These are phyloP conservation scores for Capitulum mitella DNA, from an alignment of 2,888 invertebrate species.

Conservation along the genomic window DNA sequence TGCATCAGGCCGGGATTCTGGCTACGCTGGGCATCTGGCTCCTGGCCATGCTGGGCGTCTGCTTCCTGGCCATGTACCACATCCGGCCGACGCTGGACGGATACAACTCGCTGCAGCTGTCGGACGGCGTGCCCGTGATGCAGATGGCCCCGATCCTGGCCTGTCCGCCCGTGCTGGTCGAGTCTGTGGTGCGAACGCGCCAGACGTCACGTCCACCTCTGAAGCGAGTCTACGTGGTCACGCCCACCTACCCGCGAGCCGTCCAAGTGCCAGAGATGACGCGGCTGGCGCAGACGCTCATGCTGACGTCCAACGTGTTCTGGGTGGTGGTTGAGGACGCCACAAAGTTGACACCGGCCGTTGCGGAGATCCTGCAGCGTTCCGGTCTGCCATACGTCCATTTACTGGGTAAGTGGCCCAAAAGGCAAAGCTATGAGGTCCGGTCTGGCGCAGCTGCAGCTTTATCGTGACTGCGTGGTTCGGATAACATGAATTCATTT, in stretches of 20 bases:
- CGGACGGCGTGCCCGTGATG: slow-evolving; percentile 7
- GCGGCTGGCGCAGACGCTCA: slow-evolving; percentile 35
- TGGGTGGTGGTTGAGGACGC: slow-evolving; percentile 37
- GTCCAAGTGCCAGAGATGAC: slow-evolving; percentile 37
- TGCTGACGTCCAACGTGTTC: slow-evolving; percentile 33
- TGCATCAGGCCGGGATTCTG: not conserved
- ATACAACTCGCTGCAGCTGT: not conserved
- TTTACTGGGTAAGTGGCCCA: slow-evolving; percentile 30
- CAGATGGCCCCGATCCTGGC: not conserved
- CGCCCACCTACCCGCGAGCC: slow-evolving; percentile 36
- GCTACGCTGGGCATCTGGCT: not conserved
- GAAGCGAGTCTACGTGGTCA: slow-evolving; percentile 34
- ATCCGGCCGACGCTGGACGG: not conserved
- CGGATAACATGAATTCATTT: too few species aligned
- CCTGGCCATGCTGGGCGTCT: not conserved
- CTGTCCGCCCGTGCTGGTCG: not conserved
- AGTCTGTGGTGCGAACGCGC: not conserved
- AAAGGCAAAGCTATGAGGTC: too few species aligned
- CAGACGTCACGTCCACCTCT: not conserved
- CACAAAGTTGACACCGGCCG: slow-evolving; percentile 28
- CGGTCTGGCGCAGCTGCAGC: too few species aligned
- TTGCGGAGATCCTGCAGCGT: slow-evolving; percentile 30
- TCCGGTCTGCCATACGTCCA: slow-evolving; percentile 33
- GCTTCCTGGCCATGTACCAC: not conserved
- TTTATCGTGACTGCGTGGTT: too few species aligned